Conservation (phyloP, 2,888 invertebrate genomes). For the Apamea sordens region DNA sequence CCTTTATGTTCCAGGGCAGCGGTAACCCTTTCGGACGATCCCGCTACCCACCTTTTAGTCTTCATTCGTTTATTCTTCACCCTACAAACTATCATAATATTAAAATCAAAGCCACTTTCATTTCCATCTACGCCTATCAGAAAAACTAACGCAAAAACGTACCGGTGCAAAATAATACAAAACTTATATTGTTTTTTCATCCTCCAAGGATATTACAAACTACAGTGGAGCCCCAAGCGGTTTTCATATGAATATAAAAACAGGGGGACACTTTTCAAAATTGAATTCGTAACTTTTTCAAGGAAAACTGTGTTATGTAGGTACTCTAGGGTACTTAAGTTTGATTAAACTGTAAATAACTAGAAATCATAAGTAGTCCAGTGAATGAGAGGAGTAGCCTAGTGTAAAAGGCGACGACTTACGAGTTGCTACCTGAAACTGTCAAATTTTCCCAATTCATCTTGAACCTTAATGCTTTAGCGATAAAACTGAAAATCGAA, state of each 20-base stretch:
- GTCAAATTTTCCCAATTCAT: too few relatives aligned
- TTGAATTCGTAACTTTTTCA: slow-evolving; percentile 63
- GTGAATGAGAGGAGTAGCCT: too few relatives aligned
- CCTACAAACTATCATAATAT: not conserved
- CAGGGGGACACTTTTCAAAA: slow-evolving; percentile 54
- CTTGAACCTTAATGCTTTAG: too few relatives aligned
- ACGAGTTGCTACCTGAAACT: too few relatives aligned
- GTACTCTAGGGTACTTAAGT: not conserved
- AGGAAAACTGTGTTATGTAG: slow-evolving; percentile 5
- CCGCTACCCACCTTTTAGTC: too few relatives aligned
- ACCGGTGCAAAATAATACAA: slow-evolving; percentile 20
- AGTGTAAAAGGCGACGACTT: too few relatives aligned
- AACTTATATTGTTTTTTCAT: slow-evolving; percentile 67
- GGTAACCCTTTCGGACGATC: too few relatives aligned
- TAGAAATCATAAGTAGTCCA: not conserved
- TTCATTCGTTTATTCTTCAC: too few relatives aligned
- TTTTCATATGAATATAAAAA: slow-evolving; percentile 72
- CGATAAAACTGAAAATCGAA: too few relatives aligned
- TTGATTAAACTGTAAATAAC: not conserved
- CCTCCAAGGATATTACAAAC: slow-evolving; percentile 58
- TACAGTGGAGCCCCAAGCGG: slow-evolving; percentile 60
- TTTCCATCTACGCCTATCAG: not conserved
- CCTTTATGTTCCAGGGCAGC: too few relatives aligned
- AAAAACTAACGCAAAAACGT: slow-evolving; percentile 24
- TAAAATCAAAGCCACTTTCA: slow-evolving; percentile 1